Conservation (phyloP, 30 jellyfish, hydroid and myxozoan genomes). For the Pseudorhiza aurosa region DNA sequence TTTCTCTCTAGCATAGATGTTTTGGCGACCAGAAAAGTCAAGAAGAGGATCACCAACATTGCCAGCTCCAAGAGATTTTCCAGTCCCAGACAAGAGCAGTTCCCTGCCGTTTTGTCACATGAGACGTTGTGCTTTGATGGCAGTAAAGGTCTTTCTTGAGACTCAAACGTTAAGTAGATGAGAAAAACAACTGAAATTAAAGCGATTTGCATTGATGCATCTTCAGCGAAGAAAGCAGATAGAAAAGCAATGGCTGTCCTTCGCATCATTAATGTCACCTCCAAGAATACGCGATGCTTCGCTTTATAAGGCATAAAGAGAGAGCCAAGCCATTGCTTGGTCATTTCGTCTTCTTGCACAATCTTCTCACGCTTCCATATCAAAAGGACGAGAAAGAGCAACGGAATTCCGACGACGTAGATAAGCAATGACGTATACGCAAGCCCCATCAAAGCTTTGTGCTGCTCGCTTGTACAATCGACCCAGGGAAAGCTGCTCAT, state of each 20-base stretch:
- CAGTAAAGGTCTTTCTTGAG: constrained; percentile 57
- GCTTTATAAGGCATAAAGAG: constrained; percentile 40
- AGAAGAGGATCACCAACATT: constrained; percentile 22
- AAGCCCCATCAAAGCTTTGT: neutral
- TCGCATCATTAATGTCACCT: constrained; percentile 48
- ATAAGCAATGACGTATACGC: constrained; percentile 16
- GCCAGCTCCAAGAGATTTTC: constrained; percentile 51
- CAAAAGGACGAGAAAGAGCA: constrained; percentile 28
- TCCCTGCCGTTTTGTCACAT: neutral
- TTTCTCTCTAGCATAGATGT: constrained; percentile 6
- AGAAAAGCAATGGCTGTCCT: constrained; percentile 44
- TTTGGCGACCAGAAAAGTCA: constrained; percentile 41
- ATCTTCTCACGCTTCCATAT: constrained; percentile 26
- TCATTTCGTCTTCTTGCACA: constrained; percentile 12
- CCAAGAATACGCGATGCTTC: constrained; percentile 50
- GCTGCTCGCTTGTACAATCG: constrained; percentile 35
- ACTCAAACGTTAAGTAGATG: constrained; percentile 36
- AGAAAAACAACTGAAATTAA: constrained; percentile 28
- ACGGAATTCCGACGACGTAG: constrained; percentile 65
- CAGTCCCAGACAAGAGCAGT: constrained; percentile 22
- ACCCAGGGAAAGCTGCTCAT: constrained; percentile 47
- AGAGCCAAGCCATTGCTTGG: constrained; percentile 61
- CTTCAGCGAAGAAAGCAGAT: constrained; percentile 19
- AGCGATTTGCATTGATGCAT: constrained; percentile 11
- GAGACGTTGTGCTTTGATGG: neutral